phyloP scores from a whole-genome alignment of 2,797 vertebrate genomes.

The Scolopax rusticola region DNA sequence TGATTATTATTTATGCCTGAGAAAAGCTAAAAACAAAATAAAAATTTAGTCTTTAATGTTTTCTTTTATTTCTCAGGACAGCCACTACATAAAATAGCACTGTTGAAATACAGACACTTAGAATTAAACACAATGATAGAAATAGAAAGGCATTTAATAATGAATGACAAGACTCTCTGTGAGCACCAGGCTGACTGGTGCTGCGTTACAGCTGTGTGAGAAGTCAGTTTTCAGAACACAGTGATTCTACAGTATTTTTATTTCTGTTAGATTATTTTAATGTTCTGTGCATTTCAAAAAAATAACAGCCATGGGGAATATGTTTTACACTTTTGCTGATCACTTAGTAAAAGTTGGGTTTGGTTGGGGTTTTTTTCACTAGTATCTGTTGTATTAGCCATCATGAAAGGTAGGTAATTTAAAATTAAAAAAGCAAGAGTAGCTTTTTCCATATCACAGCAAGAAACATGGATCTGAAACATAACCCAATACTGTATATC shows the following conservation, averaged over 20 bases:
- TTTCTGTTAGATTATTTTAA: fast-evolving
- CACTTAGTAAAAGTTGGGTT: background rate
- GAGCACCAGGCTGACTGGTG: background rate
- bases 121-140: background rate
- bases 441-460: background rate
- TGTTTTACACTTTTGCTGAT: background rate
- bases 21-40: background rate
- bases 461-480: background rate
- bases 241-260: background rate
- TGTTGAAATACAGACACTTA: background rate
- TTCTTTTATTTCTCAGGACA: background rate
- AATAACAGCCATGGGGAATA: background rate
- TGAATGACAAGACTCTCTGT: background rate
- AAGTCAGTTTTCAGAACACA: background rate
- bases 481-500: background rate
- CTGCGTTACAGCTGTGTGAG: background rate
- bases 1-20: background rate
- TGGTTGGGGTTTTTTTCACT: background rate
- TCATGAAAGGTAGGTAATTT: background rate
- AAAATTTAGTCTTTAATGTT: background rate
- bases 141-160: background rate
- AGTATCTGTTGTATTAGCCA: background rate
- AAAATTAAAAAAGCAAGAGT: background rate
- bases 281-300: background rate
- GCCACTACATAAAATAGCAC: background rate